These are phyloP conservation scores for Smittia sp. DNA, from an alignment of 2,888 invertebrate species.

Conservation along the genomic window DNA sequence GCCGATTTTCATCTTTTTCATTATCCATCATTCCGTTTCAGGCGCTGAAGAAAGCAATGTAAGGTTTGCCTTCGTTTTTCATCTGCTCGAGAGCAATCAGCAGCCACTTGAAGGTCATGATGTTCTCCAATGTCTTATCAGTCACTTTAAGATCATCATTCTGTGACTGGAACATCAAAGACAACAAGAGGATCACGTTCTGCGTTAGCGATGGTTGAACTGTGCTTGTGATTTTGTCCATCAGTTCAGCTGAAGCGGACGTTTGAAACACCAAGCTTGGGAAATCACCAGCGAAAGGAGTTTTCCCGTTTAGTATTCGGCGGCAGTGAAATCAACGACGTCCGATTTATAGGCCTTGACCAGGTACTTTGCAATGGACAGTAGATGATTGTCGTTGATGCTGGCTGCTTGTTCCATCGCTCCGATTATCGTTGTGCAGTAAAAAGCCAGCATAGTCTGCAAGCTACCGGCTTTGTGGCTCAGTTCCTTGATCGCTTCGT, in stretches of 20 bases:
- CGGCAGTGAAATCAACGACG: conserved; percentile 68
- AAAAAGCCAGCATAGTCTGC: conserved; percentile 75
- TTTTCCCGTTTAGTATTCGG: conserved; percentile 70
- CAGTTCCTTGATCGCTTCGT: conserved; percentile 60
- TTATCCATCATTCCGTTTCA: conserved; percentile 56
- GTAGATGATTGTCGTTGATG: conserved; percentile 64
- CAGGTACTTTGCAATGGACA: conserved; percentile 68
- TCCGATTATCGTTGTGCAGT: conserved; percentile 71
- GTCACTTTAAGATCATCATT: conserved; percentile 56
- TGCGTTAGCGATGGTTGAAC: conserved; percentile 56
- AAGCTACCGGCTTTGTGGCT: conserved; percentile 60
- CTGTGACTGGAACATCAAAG: conserved; percentile 70
- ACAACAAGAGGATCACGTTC: conserved; percentile 65
- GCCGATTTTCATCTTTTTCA: conserved; percentile 50
- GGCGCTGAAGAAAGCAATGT: conserved; percentile 59
- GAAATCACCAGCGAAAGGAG: conserved; percentile 60
- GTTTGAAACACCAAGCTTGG: conserved; percentile 36
- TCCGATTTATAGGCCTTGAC: conserved; percentile 67
- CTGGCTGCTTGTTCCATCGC: conserved; percentile 60
- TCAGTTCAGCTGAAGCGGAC: conserved; percentile 59
- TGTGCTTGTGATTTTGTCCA: conserved; percentile 60
- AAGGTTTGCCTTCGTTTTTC: conserved; percentile 57
- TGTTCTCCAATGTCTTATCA: conserved; percentile 56
- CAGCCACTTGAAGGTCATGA: conserved; percentile 56
- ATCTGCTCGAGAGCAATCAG: conserved; percentile 56